Conservation (phyloP, 2,113 vertebrate species). For the Festucalex cinctus region DNA sequence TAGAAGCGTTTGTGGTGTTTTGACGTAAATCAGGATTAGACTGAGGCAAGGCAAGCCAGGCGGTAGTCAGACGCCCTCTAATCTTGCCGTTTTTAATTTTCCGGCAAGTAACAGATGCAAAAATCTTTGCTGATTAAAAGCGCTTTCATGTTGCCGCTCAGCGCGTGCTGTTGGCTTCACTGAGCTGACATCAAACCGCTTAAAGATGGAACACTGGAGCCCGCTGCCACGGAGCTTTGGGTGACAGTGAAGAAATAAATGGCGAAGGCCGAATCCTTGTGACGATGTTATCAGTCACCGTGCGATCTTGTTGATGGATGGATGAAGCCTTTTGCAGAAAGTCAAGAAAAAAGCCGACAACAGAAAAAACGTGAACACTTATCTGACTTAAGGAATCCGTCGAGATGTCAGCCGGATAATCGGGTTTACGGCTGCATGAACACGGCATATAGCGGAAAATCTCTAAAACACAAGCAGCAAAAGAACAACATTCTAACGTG, state of each 20-base stretch:
- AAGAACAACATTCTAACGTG: no score
- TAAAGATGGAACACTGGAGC: constrained; percentile 33
- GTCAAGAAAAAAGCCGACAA: constrained; percentile 1
- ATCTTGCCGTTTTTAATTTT: constrained; percentile 23
- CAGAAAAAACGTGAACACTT: neutral
- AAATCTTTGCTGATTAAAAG: constrained; percentile 13
- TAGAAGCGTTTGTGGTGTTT: constrained; percentile 5
- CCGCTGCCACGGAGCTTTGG: constrained; percentile 33
- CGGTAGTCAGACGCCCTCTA: constrained; percentile 10
- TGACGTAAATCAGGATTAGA: constrained; percentile 2
- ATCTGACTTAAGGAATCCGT: neutral
- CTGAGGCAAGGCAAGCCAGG: constrained; percentile 8
- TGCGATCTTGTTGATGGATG: constrained; percentile 37
- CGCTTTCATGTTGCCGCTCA: constrained; percentile 16
- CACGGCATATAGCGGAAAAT: neutral
- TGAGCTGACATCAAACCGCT: constrained; percentile 32
- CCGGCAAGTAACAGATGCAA: constrained; percentile 18
- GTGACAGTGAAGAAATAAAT: constrained; percentile 48
- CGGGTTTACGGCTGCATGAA: neutral
- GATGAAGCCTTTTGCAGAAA: constrained; percentile 18
- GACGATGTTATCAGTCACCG: constrained; percentile 54
- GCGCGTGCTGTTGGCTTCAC: constrained; percentile 12
- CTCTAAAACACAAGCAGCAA: neutral
- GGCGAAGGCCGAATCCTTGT: constrained; percentile 23
- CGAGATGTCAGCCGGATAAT: neutral